Evolutionary conservation across 2,888 invertebrate genomes (phyloP), one percentile per base, ranked within the genome.

Genomic region (Dasypogon diadema): DNA sequence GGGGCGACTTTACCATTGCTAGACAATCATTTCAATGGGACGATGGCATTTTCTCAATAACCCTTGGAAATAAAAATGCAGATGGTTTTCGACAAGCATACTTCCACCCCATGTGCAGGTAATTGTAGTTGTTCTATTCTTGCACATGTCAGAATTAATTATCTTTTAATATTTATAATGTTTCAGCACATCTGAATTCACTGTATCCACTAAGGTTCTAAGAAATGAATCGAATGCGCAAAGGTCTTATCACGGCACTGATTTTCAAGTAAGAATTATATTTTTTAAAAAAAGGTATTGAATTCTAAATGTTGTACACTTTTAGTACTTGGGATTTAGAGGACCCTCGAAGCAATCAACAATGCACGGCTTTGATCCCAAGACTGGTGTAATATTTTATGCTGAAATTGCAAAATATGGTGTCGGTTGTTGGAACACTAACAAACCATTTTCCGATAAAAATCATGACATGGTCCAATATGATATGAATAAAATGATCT

Each of bases 1-100:
- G 87, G 80, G 92, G 93, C 0, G 90, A 92, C 79, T 88, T 92
- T 74, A 87, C 88, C 63, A 88, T 94, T 68, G 91, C 90, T 34
- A 92, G 91, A 0, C 88, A 92, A 79, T 85, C 87, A 0, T 95
- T 93, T 86, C 91, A 92, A 81, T 95, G 93, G 94, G 91, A 90
- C 78, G 94, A 94, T 81, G 94, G 94, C 0, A 87, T 94, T 10
- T 94, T 94, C 84, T 93, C 93, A 76, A 83, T 92, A 1, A 90
- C 91, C 0, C 81, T 93, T 12, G 89, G 91, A 0, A 87, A 88
- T 0, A 82, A 85, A 0, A 83, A 85, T 1, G 37, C 81, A 0
- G 88, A 90, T 79, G 90, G 90, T 12, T 89, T 87, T 80, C 88
- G 90, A 68, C 88, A 88, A 0, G 89, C 92, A 0, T 93, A 90